Evolutionary conservation across 2,888 invertebrate species (phyloP).

Genomic region (Cantharis rustica): DNA sequence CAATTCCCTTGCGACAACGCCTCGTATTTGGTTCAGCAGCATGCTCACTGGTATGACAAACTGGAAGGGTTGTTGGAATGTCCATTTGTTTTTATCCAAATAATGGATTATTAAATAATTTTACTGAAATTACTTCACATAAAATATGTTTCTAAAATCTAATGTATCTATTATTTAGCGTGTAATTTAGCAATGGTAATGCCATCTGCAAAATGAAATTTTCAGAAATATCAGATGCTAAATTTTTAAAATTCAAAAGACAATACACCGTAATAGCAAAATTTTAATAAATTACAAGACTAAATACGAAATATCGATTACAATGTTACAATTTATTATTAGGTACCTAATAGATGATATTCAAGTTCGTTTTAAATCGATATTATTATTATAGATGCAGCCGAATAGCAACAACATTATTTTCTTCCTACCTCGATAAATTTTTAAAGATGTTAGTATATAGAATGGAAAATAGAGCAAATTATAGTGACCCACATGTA

Average conservation of each 20-base stretch:
- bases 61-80: neutral
- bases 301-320: too few species aligned
- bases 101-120: neutral
- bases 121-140: neutral
- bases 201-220: neutral
- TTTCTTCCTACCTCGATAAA: neutral
- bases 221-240: neutral
- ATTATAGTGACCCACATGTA: neutral
- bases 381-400: neutral
- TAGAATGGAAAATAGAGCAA: neutral
- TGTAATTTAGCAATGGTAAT: neutral
- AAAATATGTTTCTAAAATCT: neutral
- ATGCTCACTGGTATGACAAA: neutral
- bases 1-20: neutral
- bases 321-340: too few species aligned
- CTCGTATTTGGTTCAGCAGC: neutral
- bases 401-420: neutral
- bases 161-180: neutral
- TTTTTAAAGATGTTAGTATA: neutral
- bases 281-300: neutral
- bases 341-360: too few species aligned
- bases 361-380: neutral
- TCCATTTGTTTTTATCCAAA: neutral
- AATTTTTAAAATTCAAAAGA: neutral
- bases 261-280: too few species aligned